These are phyloP conservation scores for Illadopsis cleaveri DNA, from an alignment of 2,113 vertebrate genomes.

Conservation along the genomic window DNA sequence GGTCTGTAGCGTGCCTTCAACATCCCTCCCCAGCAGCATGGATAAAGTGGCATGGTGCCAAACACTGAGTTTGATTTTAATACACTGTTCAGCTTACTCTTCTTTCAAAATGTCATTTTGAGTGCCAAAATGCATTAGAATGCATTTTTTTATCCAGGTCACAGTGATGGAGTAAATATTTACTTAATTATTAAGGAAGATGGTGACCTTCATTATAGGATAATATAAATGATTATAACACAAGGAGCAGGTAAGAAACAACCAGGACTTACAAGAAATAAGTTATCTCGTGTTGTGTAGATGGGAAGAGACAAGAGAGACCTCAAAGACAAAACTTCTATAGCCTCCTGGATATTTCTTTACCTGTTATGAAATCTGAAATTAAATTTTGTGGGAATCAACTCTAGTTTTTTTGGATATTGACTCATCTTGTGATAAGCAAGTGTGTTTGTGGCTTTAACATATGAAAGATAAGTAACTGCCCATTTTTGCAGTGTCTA, in stretches of 20 bases:
- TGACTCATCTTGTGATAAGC: not conserved
- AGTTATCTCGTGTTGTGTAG: not conserved
- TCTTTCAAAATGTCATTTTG: not conserved
- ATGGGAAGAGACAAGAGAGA: not conserved
- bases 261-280: not conserved
- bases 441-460: not conserved
- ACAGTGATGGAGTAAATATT: not conserved
- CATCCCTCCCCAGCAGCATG: fast-evolving
- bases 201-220: not conserved
- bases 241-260: not conserved
- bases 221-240: not conserved
- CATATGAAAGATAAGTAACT: not conserved
- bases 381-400: not conserved
- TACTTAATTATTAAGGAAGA: conserved; percentile 13
- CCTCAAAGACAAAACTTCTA: not conserved
- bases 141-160: not conserved
- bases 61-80: not conserved
- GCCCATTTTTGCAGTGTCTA: not conserved
- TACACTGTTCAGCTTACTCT: not conserved
- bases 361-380: not conserved
- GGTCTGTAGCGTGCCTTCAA: not conserved
- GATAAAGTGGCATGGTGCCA: not conserved
- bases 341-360: not conserved
- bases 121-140: not conserved
- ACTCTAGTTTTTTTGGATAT: not conserved